phyloP scores from a whole-genome alignment of 2,113 vertebrate genomes.

The Hyperoodon ampullatus region DNA sequence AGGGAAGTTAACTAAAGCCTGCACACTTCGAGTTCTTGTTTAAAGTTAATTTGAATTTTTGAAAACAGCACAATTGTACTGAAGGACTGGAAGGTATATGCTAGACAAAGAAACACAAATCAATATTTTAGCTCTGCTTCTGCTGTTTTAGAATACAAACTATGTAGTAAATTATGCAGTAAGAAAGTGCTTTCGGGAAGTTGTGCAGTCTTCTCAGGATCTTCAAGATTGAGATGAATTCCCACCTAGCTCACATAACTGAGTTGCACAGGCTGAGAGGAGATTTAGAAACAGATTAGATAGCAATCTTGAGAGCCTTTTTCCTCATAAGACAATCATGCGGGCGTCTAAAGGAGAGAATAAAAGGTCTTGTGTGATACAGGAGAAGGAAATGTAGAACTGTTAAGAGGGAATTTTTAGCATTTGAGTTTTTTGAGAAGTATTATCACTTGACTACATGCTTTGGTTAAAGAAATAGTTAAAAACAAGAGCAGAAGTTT shows the following conservation, averaged over 20 bases:
- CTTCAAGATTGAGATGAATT: neutral
- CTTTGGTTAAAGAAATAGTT: neutral
- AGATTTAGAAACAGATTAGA: neutral
- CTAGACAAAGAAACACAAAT: neutral
- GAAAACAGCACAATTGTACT: neutral
- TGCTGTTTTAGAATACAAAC: neutral
- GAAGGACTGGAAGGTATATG: neutral
- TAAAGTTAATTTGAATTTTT: neutral
- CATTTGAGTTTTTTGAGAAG: conserved; percentile 37
- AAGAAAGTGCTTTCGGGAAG: neutral
- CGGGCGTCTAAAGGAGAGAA: neutral
- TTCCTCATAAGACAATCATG: neutral
- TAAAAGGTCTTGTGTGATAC: neutral
- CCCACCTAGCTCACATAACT: neutral
- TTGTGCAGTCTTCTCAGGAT: neutral
- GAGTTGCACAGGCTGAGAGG: neutral
- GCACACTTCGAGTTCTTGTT: neutral
- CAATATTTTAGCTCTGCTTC: neutral
- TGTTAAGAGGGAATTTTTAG: neutral
- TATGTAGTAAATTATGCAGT: neutral
- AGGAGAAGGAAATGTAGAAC: neutral
- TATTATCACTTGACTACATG: neutral
- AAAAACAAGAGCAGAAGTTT: conserved; percentile 21
- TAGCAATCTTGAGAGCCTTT: neutral
- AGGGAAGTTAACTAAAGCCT: neutral